A percentile compares a stretch with the other conserved stretches of the same genome.
phyloP scores from a whole-genome alignment of 2,113 vertebrate species.

The Falco punctatus region DNA sequence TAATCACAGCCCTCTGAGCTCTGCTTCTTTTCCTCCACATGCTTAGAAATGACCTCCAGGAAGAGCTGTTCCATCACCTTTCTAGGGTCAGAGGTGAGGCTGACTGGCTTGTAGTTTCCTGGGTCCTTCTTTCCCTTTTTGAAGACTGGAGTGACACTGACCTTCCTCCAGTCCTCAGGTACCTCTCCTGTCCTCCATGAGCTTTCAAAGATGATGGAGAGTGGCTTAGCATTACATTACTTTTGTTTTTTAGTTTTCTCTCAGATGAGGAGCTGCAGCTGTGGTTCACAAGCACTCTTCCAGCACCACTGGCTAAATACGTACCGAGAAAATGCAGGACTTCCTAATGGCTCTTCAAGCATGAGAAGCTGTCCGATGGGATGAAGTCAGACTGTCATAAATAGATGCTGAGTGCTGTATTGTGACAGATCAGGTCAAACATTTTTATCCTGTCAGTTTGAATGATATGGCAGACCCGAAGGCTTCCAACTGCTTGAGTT shows the following conservation, averaged over 20 bases:
- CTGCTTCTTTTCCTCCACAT: too few relatives aligned
- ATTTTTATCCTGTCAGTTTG: conserved; percentile 60
- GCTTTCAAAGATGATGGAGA: too few relatives aligned
- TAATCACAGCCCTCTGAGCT: too few relatives aligned
- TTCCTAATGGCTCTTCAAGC: neutral
- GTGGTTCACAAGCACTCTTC: neutral
- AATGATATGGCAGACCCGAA: neutral
- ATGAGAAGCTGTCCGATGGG: neutral
- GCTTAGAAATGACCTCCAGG: too few relatives aligned
- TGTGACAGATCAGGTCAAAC: conserved; percentile 68
- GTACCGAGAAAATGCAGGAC: neutral
- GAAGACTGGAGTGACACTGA: too few relatives aligned
- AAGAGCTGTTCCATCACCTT: too few relatives aligned
- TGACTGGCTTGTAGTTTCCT: too few relatives aligned
- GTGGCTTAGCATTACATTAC: too few relatives aligned
- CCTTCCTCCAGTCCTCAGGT: too few relatives aligned
- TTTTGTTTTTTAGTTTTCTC: neutral
- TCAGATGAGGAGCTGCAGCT: neutral
- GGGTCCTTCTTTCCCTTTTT: too few relatives aligned
- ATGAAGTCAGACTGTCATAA: conserved; percentile 50
- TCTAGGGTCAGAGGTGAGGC: too few relatives aligned
- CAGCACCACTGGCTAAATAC: neutral
- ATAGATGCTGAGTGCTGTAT: conserved; percentile 5
- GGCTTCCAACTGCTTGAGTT: neutral
- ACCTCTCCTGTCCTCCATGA: too few relatives aligned